Evolutionary conservation across 2,113 vertebrate genomes (phyloP).

Genomic region (Dascyllus trimaculatus): DNA sequence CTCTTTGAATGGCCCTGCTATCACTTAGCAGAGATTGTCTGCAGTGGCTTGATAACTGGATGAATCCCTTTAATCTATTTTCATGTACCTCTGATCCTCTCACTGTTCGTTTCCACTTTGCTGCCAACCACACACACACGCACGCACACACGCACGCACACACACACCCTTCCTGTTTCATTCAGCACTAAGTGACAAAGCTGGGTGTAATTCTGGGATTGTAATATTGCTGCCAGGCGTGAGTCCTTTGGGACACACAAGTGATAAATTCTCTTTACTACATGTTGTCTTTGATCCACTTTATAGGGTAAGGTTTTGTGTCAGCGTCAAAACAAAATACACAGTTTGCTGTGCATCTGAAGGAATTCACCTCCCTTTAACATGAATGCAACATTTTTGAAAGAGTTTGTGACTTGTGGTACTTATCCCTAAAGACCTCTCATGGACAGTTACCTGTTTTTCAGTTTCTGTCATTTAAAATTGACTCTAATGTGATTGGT

Average conservation of each 20-base stretch:
- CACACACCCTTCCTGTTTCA: constrained; percentile 29
- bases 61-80: constrained; percentile 82
- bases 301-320: constrained; percentile 18
- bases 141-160: neutral
- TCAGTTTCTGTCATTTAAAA: no score
- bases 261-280: constrained; percentile 13
- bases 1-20: constrained; percentile 66
- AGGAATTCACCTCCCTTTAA: neutral
- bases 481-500: no score
- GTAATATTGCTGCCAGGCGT: constrained; percentile 10
- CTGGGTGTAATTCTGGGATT: constrained; percentile 24
- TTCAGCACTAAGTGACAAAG: constrained; percentile 22
- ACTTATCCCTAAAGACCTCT: no score
- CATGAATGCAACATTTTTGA: neutral
- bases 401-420: neutral
- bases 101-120: constrained; percentile 47
- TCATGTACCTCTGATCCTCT: constrained; percentile 75
- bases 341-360: neutral
- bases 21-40: constrained; percentile 79
- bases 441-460: no score
- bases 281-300: constrained; percentile 14
- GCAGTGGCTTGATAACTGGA: constrained; percentile 79
- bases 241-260: constrained; percentile 1
- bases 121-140: constrained; percentile 4
- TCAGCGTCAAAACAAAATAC: constrained; percentile 4